phyloP scores from a whole-genome alignment of 2,113 vertebrate genomes.

The Oxyruncus cristatus region DNA sequence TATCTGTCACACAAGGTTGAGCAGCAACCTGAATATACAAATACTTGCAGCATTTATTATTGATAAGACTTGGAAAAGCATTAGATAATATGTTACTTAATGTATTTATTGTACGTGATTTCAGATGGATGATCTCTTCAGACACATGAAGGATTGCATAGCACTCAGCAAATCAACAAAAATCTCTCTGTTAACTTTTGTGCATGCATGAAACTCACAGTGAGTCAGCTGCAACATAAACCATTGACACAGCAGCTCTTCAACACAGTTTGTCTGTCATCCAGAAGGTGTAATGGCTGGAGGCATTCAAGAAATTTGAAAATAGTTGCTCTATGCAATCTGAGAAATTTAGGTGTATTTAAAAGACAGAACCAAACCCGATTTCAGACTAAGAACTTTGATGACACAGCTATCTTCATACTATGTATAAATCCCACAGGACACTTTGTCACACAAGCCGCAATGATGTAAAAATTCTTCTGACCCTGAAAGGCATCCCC shows the following conservation, averaged over 20 bases:
- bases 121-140: neutral
- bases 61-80: conserved; percentile 15
- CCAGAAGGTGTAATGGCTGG: neutral
- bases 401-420: neutral
- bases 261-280: neutral
- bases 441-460: neutral
- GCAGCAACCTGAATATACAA: conserved; percentile 15
- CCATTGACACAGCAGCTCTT: neutral
- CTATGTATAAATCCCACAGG: neutral
- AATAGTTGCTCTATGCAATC: neutral
- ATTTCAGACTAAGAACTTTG: neutral
- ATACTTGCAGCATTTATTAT: conserved; percentile 19
- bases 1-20: conserved; percentile 6
- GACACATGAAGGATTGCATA: neutral
- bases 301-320: neutral
- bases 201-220: neutral
- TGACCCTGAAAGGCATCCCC: neutral
- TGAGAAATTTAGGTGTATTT: neutral
- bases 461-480: neutral
- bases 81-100: conserved; percentile 19
- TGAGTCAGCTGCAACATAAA: conserved; percentile 6
- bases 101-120: neutral
- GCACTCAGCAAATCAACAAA: neutral
- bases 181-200: neutral
- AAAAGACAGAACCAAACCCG: neutral